phyloP scores from a whole-genome alignment of 1,140 invertebrate species.

The Drosophila carrolli region DNA sequence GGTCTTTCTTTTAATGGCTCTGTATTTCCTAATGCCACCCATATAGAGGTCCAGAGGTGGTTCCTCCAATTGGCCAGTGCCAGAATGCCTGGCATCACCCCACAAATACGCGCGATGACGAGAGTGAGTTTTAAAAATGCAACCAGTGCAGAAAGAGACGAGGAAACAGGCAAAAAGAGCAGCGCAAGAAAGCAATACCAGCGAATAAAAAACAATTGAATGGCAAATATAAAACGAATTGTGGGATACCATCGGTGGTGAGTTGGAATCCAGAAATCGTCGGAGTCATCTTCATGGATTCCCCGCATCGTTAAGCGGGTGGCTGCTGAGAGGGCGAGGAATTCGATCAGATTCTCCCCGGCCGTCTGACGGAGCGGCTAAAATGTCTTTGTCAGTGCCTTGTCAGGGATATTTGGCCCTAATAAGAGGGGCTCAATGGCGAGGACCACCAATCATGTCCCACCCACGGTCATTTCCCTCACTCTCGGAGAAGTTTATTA shows the following conservation, averaged over 20 bases:
- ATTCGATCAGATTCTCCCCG: neutral
- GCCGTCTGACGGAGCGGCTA: slow-evolving; percentile 1
- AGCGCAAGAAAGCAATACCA: slow-evolving; percentile 30
- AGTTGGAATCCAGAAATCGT: slow-evolving; percentile 2
- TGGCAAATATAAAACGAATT: slow-evolving; percentile 60
- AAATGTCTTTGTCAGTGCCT: slow-evolving; percentile 51
- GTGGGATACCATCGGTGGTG: slow-evolving; percentile 32
- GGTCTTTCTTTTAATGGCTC: too few relatives aligned
- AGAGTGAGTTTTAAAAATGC: slow-evolving; percentile 52
- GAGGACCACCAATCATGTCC: neutral
- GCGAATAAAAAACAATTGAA: slow-evolving; percentile 58
- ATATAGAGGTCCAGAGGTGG: neutral
- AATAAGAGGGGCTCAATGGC: neutral
- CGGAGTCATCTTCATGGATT: slow-evolving; percentile 29
- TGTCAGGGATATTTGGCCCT: slow-evolving; percentile 52
- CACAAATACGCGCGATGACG: slow-evolving; percentile 1
- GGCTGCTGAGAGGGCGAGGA: neutral
- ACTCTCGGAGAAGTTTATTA: slow-evolving; percentile 62
- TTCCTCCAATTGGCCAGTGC: neutral
- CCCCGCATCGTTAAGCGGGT: slow-evolving; percentile 15
- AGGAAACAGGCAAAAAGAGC: slow-evolving; percentile 11
- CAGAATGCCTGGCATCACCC: neutral
- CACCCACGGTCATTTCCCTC: neutral
- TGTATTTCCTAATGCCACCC: too few relatives aligned
- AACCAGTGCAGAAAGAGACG: slow-evolving; percentile 46